A percentile compares a stretch with the other conserved stretches of the same genome.
Conservation (phyloP, 1,140 invertebrate species). For the Drosophila mojavensis region DNA sequence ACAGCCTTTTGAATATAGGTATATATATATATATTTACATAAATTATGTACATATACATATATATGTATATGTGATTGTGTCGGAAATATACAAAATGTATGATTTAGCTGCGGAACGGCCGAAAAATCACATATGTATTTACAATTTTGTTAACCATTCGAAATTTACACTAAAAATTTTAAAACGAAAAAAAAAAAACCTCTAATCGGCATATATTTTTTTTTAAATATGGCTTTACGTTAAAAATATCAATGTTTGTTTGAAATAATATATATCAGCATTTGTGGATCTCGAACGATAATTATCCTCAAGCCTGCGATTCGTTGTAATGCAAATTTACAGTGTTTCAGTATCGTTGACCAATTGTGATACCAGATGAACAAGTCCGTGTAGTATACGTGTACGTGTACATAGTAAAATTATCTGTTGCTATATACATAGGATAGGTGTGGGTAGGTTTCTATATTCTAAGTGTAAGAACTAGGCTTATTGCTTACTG, state of each 20-base stretch:
- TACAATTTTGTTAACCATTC: not conserved
- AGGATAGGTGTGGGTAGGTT: not conserved
- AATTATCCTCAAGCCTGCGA: not conserved
- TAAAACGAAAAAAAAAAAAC: not conserved
- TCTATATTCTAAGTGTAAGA: conserved; percentile 3
- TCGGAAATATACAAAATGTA: not conserved
- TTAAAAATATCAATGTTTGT: not conserved
- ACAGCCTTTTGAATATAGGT: conserved; percentile 34
- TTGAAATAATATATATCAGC: not conserved
- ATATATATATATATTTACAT: not conserved
- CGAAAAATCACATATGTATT: conserved; percentile 3
- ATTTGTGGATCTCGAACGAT: not conserved
- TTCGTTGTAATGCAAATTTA: conserved; percentile 1
- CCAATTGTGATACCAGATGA: not conserved
- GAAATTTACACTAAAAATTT: not conserved
- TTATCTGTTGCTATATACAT: conserved; percentile 7
- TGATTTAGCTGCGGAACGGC: not conserved
- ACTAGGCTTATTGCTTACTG: conserved; percentile 12
- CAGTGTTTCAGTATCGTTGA: not conserved
- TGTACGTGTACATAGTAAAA: not conserved
- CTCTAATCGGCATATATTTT: not conserved
- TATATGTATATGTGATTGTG: not conserved
- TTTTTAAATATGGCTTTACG: not conserved
- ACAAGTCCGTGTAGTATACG: conserved; percentile 1
- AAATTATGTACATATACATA: not conserved